Base-by-base conservation (phyloP, 2,888 invertebrate species). In the Hymenopus coronatus region DNA sequence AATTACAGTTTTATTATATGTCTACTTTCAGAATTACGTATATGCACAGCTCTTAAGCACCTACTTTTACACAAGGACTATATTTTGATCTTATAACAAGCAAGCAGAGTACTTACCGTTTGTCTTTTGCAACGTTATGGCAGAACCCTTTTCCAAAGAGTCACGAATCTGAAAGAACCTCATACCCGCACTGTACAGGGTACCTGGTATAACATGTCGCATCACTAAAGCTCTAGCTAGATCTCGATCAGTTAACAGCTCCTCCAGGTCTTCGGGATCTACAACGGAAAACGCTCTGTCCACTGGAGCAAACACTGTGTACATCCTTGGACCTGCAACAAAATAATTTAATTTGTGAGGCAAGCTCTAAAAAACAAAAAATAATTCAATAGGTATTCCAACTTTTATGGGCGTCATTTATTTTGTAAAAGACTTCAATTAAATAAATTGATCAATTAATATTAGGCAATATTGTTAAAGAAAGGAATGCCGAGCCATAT, bases 121-220 rank as follows among this genome's bases (percentile, higher is more conserved):
- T 92, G 95, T 97, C 94, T 97, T 97, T 93, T 97, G 97, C 91
- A 98, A 93, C 88, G 97, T 97, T 27, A 97, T 94, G 12, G 97
- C 96, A 91, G 96, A 96, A 83, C 96, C 96, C 84, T 96, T 95
- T 91, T 96, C 95, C 93, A 97, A 95, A 88, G 96, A 96, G 92
- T 97, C 97, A 92, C 96, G 95, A 83, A 97, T 96, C 93, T 97
- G 97, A 93, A 97, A 98, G 94, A 97, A 97, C 91, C 97, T 94
- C 97, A 98, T 97, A 88, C 97, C 97, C 6, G 97, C 97, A 87
- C 97, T 97, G 94, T 97, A 98, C 4, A 97, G 94, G 0, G 97
- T 97, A 85, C 97, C 97, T 6, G 97, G 95, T 89, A 96, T 94
- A 89, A 97, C 94, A 93, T 98, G 97, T 88, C 96, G 94, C 92